A percentile compares a stretch with the other conserved stretches of the same genome.
These are phyloP conservation scores for Ellobius talpinus DNA, from an alignment of 2,113 vertebrate species.

Conservation along the genomic window DNA sequence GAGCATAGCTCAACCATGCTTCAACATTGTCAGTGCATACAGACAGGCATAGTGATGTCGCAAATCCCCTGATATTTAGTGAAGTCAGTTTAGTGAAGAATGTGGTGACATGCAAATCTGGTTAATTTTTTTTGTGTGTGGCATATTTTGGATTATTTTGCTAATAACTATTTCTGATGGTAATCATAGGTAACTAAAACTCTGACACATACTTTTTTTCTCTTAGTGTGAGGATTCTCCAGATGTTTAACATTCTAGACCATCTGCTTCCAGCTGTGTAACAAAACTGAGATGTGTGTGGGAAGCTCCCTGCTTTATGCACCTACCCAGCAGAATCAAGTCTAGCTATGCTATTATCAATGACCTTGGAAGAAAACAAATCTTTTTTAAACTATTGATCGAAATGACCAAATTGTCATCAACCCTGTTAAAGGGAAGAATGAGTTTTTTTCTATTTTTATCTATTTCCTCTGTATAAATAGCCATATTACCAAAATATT, in stretches of 20 bases:
- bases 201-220: background rate
- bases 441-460: background rate
- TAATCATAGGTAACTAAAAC: background rate
- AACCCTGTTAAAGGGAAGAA: background rate
- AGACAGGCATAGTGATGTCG: background rate
- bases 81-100: background rate
- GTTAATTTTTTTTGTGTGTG: background rate
- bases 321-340: background rate
- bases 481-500: background rate
- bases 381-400: background rate
- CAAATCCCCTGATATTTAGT: background rate
- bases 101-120: background rate
- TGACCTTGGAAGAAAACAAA: background rate
- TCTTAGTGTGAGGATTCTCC: background rate
- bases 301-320: background rate
- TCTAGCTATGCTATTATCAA: background rate
- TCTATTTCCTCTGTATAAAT: background rate
- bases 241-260: background rate
- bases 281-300: background rate
- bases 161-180: background rate
- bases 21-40: background rate
- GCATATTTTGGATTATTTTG: background rate
- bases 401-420: constrained; percentile 3
- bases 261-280: background rate
- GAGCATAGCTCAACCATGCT: background rate